These are phyloP conservation scores for Halcyon senegalensis DNA, from an alignment of 2,113 vertebrate genomes.

Conservation along the genomic window DNA sequence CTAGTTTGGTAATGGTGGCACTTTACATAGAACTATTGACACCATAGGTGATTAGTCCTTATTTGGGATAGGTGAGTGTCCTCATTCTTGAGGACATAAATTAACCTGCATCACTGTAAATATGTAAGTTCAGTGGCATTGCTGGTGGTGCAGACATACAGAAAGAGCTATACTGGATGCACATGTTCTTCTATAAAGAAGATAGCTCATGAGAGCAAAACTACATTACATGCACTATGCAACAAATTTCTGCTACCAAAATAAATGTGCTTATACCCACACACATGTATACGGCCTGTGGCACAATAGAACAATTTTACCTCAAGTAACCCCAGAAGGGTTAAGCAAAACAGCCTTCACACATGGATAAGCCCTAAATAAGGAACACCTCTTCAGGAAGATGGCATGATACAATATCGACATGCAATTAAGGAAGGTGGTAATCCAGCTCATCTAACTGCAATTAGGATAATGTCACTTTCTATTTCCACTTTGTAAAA, in stretches of 20 bases:
- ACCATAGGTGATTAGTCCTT: not conserved
- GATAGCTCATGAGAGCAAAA: not conserved
- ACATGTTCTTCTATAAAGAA: not conserved
- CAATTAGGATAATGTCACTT: not conserved
- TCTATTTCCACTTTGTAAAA: not conserved
- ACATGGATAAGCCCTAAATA: not conserved
- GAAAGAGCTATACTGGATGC: not conserved
- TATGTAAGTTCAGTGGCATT: too few relatives aligned
- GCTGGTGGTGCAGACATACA: rapidly evolving
- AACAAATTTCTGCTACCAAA: not conserved
- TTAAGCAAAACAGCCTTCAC: not conserved
- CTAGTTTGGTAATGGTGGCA: not conserved
- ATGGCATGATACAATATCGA: not conserved
- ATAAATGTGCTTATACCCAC: not conserved
- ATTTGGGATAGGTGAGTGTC: too few relatives aligned
- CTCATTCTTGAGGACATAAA: not conserved
- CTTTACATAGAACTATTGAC: not conserved
- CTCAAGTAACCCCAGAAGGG: not conserved
- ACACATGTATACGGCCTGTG: rapidly evolving
- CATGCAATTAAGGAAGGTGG: not conserved
- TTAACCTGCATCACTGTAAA: too few relatives aligned
- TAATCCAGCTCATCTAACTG: not conserved
- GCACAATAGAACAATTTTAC: not conserved
- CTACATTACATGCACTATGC: rapidly evolving
- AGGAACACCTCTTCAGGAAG: not conserved